These are phyloP conservation scores for Lagopus leucura DNA, from an alignment of 2,113 vertebrate species.

Conservation along the genomic window DNA sequence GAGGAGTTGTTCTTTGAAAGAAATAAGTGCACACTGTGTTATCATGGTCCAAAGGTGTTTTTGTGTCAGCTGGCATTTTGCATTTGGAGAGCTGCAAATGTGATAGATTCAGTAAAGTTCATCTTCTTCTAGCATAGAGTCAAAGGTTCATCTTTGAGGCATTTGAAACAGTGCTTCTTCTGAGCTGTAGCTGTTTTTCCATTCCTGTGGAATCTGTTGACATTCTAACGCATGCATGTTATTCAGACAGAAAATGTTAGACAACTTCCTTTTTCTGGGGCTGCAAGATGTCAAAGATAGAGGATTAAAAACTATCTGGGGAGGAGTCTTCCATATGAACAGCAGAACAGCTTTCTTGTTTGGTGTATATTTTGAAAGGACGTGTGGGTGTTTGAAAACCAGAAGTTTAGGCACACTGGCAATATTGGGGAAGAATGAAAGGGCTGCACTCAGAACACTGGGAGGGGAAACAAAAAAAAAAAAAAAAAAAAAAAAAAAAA, in stretches of 20 bases:
- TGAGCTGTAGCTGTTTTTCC: background rate
- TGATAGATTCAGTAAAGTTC: background rate
- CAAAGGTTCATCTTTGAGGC: background rate
- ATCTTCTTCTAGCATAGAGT: background rate
- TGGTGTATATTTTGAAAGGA: background rate
- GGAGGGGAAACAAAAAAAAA: too few species aligned
- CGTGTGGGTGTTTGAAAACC: background rate
- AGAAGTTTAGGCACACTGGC: background rate
- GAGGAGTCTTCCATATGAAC: background rate
- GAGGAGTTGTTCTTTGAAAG: background rate
- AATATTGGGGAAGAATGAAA: background rate
- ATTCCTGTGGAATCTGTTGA: background rate
- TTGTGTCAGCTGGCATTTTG: background rate
- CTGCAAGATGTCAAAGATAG: background rate
- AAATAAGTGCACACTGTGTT: background rate
- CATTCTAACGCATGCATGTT: accelerated
- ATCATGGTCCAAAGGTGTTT: background rate
- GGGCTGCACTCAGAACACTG: background rate
- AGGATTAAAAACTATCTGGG: background rate
- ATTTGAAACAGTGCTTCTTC: too few species aligned
- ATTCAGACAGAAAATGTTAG: background rate
- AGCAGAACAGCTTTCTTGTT: background rate
- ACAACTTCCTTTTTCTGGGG: background rate
- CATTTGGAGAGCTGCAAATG: background rate
- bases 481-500: too few species aligned